These are phyloP conservation scores for Diarsia rubi DNA, from an alignment of 2,888 invertebrate genomes.

Conservation along the genomic window DNA sequence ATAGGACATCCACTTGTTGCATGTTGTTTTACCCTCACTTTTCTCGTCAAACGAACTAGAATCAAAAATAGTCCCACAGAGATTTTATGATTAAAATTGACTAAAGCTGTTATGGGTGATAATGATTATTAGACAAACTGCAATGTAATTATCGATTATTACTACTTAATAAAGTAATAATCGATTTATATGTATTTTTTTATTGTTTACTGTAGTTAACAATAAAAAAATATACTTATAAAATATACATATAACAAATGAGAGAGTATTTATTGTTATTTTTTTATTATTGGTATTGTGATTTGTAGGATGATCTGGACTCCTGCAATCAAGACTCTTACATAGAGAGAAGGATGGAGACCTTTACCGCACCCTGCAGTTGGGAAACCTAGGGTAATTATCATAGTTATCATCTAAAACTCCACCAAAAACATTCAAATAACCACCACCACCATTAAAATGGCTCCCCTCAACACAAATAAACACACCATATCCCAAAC, in stretches of 20 bases:
- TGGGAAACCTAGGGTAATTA: neutral
- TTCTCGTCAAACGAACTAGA: neutral
- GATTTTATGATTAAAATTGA: neutral
- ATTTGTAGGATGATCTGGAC: neutral
- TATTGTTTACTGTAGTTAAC: too few species aligned
- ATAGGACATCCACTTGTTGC: conserved; percentile 33
- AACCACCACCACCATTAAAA: neutral
- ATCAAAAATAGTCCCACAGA: neutral
- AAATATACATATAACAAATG: too few species aligned
- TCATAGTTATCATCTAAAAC: neutral
- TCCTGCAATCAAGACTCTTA: neutral
- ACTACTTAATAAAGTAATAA: too few species aligned
- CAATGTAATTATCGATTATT: neutral
- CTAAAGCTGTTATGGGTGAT: neutral
- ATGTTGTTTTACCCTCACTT: neutral
- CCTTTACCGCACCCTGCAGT: neutral
- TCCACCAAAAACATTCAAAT: neutral
- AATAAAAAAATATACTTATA: too few species aligned
- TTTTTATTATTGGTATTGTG: neutral
- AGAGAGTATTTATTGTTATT: too few species aligned
- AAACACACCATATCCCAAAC: neutral
- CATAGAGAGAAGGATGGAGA: neutral
- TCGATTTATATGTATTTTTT: too few species aligned
- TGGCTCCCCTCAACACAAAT: neutral
- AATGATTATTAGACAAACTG: neutral